A percentile compares a stretch with the other conserved stretches of the same genome.
These are phyloP conservation scores for Xanthorhoe spadicearia DNA, from an alignment of 2,888 invertebrate genomes.

Conservation along the genomic window DNA sequence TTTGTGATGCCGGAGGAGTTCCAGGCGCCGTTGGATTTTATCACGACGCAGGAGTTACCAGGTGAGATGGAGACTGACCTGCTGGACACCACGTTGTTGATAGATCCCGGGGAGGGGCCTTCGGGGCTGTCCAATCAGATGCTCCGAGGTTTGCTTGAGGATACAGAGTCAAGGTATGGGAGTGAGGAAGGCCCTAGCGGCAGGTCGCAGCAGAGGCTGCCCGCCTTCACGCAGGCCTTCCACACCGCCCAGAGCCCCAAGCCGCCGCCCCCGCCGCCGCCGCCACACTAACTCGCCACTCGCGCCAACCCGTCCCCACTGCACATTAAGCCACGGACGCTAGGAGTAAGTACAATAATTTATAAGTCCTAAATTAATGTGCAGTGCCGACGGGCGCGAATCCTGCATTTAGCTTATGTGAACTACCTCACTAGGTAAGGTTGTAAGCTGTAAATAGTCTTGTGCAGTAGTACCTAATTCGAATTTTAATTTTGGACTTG, in stretches of 20 bases:
- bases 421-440: slow-evolving; percentile 83
- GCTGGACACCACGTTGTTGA: slow-evolving; percentile 65
- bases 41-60: slow-evolving; percentile 59
- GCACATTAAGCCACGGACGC: slow-evolving; percentile 33
- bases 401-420: slow-evolving; percentile 77
- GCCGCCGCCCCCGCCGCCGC: slow-evolving; percentile 77
- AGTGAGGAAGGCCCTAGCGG: slow-evolving; percentile 66
- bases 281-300: slow-evolving; percentile 65
- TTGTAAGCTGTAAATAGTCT: slow-evolving; percentile 79
- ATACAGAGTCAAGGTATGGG: slow-evolving; percentile 59
- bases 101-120: slow-evolving; percentile 78
- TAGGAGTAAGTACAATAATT: slow-evolving; percentile 44
- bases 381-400: slow-evolving; percentile 42
- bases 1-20: slow-evolving; percentile 70
- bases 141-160: slow-evolving; percentile 66
- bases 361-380: slow-evolving; percentile 37
- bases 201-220: slow-evolving; percentile 70
- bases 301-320: slow-evolving; percentile 34
- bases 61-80: slow-evolving; percentile 65
- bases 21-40: slow-evolving; percentile 64
- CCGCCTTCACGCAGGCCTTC: slow-evolving; percentile 81
- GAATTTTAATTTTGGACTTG: slow-evolving; percentile 62
- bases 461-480: slow-evolving; percentile 68
- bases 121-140: slow-evolving; percentile 74
- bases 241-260: slow-evolving; percentile 79